phyloP scores from a whole-genome alignment of 2,888 invertebrate genomes.

The Macrosiphum euphorbiae region DNA sequence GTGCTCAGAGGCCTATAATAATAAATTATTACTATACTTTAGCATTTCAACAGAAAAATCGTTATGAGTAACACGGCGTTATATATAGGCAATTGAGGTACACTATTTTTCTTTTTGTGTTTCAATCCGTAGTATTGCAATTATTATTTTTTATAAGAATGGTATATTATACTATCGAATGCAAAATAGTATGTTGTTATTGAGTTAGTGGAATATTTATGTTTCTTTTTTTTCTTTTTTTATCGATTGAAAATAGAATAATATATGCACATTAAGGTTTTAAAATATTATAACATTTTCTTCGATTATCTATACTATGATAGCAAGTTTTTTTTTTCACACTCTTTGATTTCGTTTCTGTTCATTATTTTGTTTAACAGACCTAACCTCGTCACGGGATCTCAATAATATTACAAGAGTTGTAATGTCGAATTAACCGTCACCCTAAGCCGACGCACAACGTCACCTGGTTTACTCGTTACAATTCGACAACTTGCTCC shows the following conservation, averaged over 20 bases:
- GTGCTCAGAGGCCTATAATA: not conserved
- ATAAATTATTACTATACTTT: not conserved
- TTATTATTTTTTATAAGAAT: no score
- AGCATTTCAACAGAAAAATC: not conserved
- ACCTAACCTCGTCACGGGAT: not conserved
- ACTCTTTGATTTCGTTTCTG: not conserved
- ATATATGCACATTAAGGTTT: no score
- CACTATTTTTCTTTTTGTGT: not conserved
- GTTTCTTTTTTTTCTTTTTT: no score
- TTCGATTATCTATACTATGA: no score
- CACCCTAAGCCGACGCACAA: not conserved
- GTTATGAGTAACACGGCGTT: not conserved
- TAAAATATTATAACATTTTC: no score
- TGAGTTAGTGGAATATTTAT: no score
- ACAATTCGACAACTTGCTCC: not conserved
- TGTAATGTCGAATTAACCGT: not conserved
- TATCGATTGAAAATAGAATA: no score
- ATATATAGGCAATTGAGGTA: not conserved
- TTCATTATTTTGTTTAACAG: not conserved
- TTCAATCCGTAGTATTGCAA: no score
- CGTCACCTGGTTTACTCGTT: not conserved
- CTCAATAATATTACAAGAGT: not conserved
- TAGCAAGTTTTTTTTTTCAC: no score
- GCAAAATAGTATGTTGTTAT: not conserved
- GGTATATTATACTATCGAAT: not conserved